Conservation (phyloP, 2,113 vertebrate species). For the Podarcis cretensis region DNA sequence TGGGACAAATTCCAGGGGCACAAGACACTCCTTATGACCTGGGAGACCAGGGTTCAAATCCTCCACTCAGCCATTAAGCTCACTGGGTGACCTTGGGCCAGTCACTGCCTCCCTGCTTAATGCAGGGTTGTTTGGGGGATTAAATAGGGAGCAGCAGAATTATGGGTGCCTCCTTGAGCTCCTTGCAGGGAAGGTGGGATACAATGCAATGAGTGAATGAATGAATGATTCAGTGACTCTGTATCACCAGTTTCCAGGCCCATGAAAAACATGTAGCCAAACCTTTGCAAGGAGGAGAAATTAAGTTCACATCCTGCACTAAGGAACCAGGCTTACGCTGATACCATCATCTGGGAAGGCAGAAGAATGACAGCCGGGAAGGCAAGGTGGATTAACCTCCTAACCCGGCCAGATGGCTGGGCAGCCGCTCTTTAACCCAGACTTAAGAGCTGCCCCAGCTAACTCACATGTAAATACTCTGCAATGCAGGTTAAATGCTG, state of each 20-base stretch:
- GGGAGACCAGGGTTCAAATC: too few relatives aligned
- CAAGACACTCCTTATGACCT: too few relatives aligned
- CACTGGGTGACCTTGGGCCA: too few relatives aligned
- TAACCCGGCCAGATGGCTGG: background rate
- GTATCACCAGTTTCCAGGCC: background rate
- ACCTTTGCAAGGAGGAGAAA: background rate
- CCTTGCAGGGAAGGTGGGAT: too few relatives aligned
- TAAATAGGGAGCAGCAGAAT: too few relatives aligned
- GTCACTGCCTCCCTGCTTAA: too few relatives aligned
- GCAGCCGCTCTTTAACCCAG: background rate
- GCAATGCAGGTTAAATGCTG: background rate
- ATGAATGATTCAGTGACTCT: background rate
- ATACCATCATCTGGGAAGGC: background rate
- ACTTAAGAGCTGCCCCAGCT: background rate
- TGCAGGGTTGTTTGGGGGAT: too few relatives aligned
- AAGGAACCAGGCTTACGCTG: background rate
- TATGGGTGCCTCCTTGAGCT: too few relatives aligned
- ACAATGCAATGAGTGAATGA: too few relatives aligned
- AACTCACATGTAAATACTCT: background rate
- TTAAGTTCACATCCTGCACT: background rate
- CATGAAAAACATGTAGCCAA: background rate
- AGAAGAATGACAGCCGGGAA: accelerated
- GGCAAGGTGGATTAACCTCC: background rate
- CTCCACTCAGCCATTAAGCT: too few relatives aligned
- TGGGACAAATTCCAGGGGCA: too few relatives aligned